Base-by-base conservation (phyloP, 2,797 vertebrate species). In the Pangasius sanitwongsei region DNA sequence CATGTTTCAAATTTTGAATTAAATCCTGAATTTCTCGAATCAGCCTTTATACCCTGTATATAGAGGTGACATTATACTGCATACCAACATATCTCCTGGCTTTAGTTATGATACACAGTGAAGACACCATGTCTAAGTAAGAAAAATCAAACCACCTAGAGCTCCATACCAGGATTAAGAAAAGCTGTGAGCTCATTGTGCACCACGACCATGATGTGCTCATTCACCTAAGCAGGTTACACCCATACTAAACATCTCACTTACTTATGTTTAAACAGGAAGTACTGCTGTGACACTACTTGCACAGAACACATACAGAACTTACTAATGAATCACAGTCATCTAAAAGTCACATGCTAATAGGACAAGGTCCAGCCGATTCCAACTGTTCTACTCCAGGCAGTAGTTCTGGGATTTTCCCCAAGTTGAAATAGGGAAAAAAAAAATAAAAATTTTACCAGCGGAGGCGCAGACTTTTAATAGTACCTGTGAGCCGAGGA, bases 401-500 rank as follows among this genome's bases (percentile, higher is more conserved):
- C 61, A 63, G 34, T 12, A 65, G 34, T 61, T 87, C 72, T 23
- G 37, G 37, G 15, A 41, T 34, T 81, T 53, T 23, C 25, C 31
- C 25, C 37, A 34, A 70, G 15, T 25, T 2, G 74, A 41, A 50
- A 28, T 44, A n/a, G 61, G 50, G 18, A 0, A 1, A 0, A 0
- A 44, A 84, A 63, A 86, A 34, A 34, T 34, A 31, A 59, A 61
- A 25, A 72, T 6, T 0, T 34, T 6, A 18, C 23, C 50, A 50
- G 41, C 4, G 57, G 63, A 3, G 25, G 48, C 15, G 23, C 5
- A 85, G 57, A 75, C 37, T 88, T 89, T 85, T 67, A 89, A 82
- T 37, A 11, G 86, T 95, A 99, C 98, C 98, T 99, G 99, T 57
- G 99, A 99, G 89, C 98, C 99, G 2, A 99, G 95, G 12, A 99